phyloP scores from a whole-genome alignment of 2,888 invertebrate genomes.

The Diaprepes abbreviatus region DNA sequence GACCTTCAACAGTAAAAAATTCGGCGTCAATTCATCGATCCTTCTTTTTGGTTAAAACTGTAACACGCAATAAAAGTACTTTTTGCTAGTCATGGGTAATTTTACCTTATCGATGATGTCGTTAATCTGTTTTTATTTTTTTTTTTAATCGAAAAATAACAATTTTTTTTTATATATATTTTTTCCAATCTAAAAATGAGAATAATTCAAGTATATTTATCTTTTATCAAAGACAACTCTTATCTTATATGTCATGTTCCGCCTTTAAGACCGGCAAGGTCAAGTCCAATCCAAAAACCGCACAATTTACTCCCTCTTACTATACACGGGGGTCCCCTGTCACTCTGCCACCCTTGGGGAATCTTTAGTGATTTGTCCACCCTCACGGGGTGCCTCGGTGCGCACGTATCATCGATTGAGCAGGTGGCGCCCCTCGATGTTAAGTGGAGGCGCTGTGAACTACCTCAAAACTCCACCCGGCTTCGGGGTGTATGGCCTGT shows the following conservation, averaged over 20 bases:
- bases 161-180: too few relatives aligned
- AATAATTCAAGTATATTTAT: background rate
- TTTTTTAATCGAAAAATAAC: too few relatives aligned
- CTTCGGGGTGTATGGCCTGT: conserved; percentile 42
- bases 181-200: background rate
- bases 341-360: background rate
- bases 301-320: conserved; percentile 16
- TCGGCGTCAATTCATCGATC: too few relatives aligned
- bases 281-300: conserved; percentile 40
- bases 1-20: too few relatives aligned
- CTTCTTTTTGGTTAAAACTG: too few relatives aligned
- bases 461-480: conserved; percentile 51
- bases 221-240: conserved; percentile 1
- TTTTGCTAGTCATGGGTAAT: too few relatives aligned
- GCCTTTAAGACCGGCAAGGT: conserved; percentile 26
- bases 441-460: conserved; percentile 66
- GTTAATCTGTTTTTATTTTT: too few relatives aligned
- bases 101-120: too few relatives aligned
- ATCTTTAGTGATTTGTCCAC: conserved; percentile 33
- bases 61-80: too few relatives aligned
- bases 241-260: background rate
- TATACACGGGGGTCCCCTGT: background rate
- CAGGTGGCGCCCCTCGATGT: conserved; percentile 66
- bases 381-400: conserved; percentile 68
- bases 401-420: conserved; percentile 57